Percentiles rank a stretch among this genome's conserved stretches.
Evolutionary conservation across 2,888 invertebrate genomes (phyloP).

Genomic region (Geotrupes spiniger): DNA sequence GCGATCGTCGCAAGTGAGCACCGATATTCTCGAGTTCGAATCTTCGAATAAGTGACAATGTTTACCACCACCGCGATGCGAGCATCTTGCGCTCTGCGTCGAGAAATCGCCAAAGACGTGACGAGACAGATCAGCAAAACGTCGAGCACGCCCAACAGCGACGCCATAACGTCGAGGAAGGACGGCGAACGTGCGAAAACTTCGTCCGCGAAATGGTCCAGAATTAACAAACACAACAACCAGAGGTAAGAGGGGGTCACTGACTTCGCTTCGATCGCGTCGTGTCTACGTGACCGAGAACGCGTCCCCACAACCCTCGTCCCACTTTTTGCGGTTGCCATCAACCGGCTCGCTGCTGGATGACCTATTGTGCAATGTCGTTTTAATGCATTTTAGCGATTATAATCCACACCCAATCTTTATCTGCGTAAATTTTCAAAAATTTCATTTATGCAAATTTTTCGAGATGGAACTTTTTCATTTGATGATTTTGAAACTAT

Average conservation of each 20-base stretch:
- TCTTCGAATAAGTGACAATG: constrained; percentile 23
- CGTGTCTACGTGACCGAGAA: constrained; percentile 37
- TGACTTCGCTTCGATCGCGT: constrained; percentile 23
- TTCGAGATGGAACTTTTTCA: too few relatives aligned
- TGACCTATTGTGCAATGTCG: too few relatives aligned
- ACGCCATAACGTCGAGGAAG: constrained; percentile 55
- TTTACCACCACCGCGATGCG: constrained; percentile 30
- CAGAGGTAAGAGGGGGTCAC: constrained; percentile 41
- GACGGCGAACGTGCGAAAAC: constrained; percentile 10
- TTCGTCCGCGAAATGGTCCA: constrained; percentile 35
- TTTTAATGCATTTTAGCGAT: too few relatives aligned
- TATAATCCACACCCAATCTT: too few relatives aligned
- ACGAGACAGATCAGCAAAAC: constrained; percentile 57
- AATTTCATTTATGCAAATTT: too few relatives aligned
- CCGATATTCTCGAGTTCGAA: not conserved
- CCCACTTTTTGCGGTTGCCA: constrained; percentile 5
- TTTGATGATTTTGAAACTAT: too few relatives aligned
- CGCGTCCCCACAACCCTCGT: constrained; percentile 26
- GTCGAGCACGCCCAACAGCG: constrained; percentile 59
- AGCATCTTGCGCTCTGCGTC: constrained; percentile 32
- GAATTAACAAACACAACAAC: constrained; percentile 44
- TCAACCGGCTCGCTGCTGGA: too few relatives aligned
- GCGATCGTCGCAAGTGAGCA: not conserved
- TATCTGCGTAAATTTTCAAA: too few relatives aligned
- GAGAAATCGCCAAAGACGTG: constrained; percentile 36